These are phyloP conservation scores for Athrips mouffetella DNA, from an alignment of 2,888 invertebrate genomes.

Conservation along the genomic window DNA sequence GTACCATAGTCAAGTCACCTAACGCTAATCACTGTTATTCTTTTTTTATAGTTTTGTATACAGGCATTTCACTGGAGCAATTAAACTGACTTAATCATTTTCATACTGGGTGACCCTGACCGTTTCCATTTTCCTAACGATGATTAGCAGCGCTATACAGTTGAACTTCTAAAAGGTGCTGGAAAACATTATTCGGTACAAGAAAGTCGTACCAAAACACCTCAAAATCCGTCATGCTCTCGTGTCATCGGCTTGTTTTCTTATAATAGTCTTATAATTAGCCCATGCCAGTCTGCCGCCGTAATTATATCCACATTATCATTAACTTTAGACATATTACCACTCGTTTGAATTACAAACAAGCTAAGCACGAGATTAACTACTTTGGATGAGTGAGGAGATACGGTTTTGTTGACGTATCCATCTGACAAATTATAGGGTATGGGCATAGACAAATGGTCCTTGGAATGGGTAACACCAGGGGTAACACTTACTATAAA, in stretches of 20 bases:
- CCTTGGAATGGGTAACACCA: too few species aligned
- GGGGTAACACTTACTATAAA: too few species aligned
- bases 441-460: neutral
- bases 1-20: too few species aligned
- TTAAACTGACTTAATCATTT: too few species aligned
- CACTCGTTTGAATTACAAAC: constrained; percentile 17
- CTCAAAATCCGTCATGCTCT: neutral
- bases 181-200: neutral
- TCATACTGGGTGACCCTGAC: too few species aligned
- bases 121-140: too few species aligned
- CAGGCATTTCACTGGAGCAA: too few species aligned
- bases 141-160: too few species aligned
- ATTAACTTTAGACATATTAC: constrained; percentile 12
- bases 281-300: neutral
- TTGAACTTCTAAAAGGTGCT: too few species aligned
- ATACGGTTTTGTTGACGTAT: neutral
- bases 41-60: too few species aligned
- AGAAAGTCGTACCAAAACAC: neutral
- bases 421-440: constrained; percentile 11
- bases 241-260: constrained; percentile 5
- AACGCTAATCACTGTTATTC: too few species aligned
- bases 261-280: constrained; percentile 8
- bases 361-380: neutral
- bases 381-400: neutral
- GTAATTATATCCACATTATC: constrained; percentile 17